A percentile compares a stretch with the other conserved stretches of the same genome.
phyloP scores from a whole-genome alignment of 2,888 invertebrate species.

The Leuctra nigra region DNA sequence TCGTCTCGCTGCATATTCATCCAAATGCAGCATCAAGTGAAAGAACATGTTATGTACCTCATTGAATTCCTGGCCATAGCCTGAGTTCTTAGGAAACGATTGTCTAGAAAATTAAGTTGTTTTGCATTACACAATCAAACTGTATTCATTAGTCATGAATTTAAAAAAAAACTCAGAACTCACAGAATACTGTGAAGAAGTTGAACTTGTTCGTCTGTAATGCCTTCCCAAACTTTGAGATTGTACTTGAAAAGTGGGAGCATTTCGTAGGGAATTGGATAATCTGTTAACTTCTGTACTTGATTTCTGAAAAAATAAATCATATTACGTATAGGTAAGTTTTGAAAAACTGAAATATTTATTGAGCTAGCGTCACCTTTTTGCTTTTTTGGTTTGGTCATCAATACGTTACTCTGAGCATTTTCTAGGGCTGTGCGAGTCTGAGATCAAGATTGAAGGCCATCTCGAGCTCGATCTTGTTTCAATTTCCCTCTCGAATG shows the following conservation, averaged over 20 bases:
- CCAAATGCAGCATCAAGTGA: conserved; percentile 34
- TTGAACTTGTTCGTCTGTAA: background rate
- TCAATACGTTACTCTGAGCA: too few species aligned
- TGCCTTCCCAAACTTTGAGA: conserved; percentile 11
- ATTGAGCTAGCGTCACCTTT: too few species aligned
- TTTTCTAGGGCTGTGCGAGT: too few species aligned
- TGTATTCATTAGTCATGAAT: background rate
- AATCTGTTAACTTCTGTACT: too few species aligned
- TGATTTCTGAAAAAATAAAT: too few species aligned
- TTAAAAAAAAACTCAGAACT: background rate
- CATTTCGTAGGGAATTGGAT: conserved; percentile 13
- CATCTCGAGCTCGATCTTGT: too few species aligned
- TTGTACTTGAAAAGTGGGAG: conserved; percentile 1
- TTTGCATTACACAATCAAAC: too few species aligned
- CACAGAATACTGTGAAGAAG: background rate
- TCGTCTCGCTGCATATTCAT: conserved; percentile 36
- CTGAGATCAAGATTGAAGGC: too few species aligned
- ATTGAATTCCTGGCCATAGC: background rate
- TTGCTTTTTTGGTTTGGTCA: too few species aligned
- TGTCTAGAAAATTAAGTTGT: conserved; percentile 5
- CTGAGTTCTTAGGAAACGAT: background rate
- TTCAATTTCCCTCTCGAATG: too few species aligned
- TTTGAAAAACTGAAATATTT: too few species aligned
- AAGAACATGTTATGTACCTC: conserved; percentile 33
- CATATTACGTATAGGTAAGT: too few species aligned